Evolutionary conservation across 2,888 invertebrate genomes (phyloP).

Genomic region (Drosophila flavopinicola): DNA sequence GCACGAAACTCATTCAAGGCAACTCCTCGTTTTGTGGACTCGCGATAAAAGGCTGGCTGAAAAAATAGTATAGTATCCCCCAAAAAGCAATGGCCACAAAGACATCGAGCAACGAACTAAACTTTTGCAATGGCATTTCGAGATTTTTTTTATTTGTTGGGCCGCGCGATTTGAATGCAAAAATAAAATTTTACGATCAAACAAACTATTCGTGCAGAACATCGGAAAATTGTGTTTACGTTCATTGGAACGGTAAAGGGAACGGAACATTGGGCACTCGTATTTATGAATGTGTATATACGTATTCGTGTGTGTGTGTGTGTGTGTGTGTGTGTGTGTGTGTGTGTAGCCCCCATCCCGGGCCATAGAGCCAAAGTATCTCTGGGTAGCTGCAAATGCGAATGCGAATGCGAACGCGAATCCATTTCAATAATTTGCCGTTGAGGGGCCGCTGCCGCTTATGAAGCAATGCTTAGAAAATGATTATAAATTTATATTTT

Average conservation of each 20-base stretch:
- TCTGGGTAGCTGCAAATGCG: slow-evolving; percentile 39
- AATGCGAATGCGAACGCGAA: slow-evolving; percentile 68
- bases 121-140: slow-evolving; percentile 61
- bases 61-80: slow-evolving; percentile 7
- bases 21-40: slow-evolving; percentile 21
- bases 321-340: background rate
- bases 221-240: slow-evolving; percentile 76
- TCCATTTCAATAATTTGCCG: slow-evolving; percentile 76
- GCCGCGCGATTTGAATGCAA: slow-evolving; percentile 71
- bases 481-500: slow-evolving; percentile 69
- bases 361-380: slow-evolving; percentile 20
- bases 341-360: background rate
- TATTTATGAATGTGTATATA: slow-evolving; percentile 21
- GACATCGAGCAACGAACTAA: slow-evolving; percentile 27
- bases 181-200: slow-evolving; percentile 77
- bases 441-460: slow-evolving; percentile 58
- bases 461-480: slow-evolving; percentile 70
- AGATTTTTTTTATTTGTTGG: slow-evolving; percentile 56
- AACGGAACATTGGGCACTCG: slow-evolving; percentile 52
- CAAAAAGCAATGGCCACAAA: slow-evolving; percentile 23
- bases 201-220: slow-evolving; percentile 79
- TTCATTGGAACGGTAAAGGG: slow-evolving; percentile 63
- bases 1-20: slow-evolving; percentile 38
- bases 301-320: no score
- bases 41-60: background rate